Base-by-base conservation (phyloP, 2,797 vertebrate genomes). In the Eulemur mongoz region DNA sequence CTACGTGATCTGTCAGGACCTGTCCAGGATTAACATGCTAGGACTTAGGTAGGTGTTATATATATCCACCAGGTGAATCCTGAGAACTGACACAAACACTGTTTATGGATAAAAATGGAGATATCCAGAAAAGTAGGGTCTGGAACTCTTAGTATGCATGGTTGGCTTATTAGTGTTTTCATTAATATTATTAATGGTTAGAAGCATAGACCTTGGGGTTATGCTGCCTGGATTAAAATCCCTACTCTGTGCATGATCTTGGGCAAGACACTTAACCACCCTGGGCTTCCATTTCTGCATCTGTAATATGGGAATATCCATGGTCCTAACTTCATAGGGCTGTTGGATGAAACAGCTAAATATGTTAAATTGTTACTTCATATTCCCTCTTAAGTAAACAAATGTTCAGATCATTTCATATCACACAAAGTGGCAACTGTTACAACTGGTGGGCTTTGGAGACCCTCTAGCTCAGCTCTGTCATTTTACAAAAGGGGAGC, bases 31-130 rank as follows among this genome's bases (percentile, higher is more conserved):
- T 88, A 61, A 65, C 84, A 59, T 82, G 83, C 35, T 72, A 82
- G 54, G 35, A 86, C 81, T 50, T 67, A 73, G 40, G 63, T 57
- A 57, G 25, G 30, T 30, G 30, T 61, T 76, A 50, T 17, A 18
- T 45, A 10, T 72, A 73, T 78, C 27, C n/a, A 22, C 70, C 25
- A 86, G 8, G 25, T 63, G 57, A 94, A 72, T 35, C 72, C 78
- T 69, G 30, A 88, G 82, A 83, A 25, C 25, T 91, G 85, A 91
- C 88, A 90, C 67, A 91, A 40, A 89, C 4, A 59, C 25, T 7
- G 4, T 86, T 75, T 83, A 93, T 84, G 54, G 65, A 89, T 43
- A 93, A 92, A 87, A 96, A 82, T 78, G 40, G 43, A 95, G 84
- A 85, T 15, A 61, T 61, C 48, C 17, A 90, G 72, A 88, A 94